A percentile compares a stretch with the other conserved stretches of the same genome.
Conservation (phyloP, 2,797 vertebrate genomes). For the Falco columbarius region DNA sequence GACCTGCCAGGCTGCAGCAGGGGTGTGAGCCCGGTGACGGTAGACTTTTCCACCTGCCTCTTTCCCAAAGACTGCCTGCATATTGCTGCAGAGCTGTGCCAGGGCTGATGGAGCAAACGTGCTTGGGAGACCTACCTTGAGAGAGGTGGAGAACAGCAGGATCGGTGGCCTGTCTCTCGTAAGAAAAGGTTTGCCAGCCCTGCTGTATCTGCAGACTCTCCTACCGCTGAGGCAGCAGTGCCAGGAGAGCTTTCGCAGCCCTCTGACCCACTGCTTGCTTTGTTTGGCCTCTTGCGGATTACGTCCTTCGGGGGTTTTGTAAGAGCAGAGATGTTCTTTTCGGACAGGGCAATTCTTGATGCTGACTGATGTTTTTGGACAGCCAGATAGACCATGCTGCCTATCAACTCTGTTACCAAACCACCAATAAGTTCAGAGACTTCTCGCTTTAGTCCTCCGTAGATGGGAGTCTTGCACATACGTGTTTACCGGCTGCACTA, state of each 20-base stretch:
- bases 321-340: neutral
- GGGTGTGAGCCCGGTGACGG: neutral
- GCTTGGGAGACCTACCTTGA: neutral
- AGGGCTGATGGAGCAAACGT: neutral
- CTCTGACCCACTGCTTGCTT: neutral
- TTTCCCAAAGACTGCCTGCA: neutral
- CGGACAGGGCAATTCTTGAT: neutral
- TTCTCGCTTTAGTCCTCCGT: neutral
- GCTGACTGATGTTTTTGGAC: neutral
- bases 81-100: neutral
- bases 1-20: neutral
- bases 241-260: neutral
- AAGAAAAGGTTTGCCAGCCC: neutral
- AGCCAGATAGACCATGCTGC: neutral
- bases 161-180: neutral
- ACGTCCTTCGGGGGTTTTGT: neutral
- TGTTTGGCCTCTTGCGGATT: neutral
- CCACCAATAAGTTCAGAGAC: fast-evolving
- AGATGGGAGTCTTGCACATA: neutral
- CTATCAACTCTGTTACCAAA: neutral
- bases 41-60: neutral
- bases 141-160: neutral
- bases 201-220: neutral
- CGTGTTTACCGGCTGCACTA: neutral
- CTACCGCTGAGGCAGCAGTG: neutral